A percentile compares a stretch with the other conserved stretches of the same genome.
Conservation (phyloP, 2,113 vertebrate genomes). For the Papio anubis region DNA sequence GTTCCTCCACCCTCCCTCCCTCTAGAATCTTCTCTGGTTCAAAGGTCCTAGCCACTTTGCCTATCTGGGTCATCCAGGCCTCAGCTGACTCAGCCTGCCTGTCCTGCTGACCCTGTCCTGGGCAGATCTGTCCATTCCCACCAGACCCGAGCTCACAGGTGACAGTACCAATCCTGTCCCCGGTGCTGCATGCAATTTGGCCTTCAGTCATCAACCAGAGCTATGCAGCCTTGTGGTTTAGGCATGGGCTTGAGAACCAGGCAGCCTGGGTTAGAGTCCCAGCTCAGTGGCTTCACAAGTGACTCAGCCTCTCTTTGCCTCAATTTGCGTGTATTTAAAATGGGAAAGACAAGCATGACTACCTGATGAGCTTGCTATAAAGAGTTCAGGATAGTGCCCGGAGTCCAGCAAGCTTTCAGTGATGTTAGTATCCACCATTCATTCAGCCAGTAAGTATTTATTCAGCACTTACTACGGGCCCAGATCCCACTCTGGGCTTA, state of each 20-base stretch:
- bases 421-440: too few relatives aligned
- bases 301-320: neutral
- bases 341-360: neutral
- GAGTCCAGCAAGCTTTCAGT: neutral
- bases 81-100: neutral
- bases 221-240: neutral
- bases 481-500: neutral
- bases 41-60: neutral
- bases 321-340: neutral
- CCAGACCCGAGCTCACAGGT: neutral
- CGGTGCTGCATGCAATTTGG: neutral
- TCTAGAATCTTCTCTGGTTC: neutral
- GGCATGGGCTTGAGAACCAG: neutral
- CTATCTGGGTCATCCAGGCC: neutral
- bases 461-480: neutral
- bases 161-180: neutral
- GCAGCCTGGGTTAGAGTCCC: neutral
- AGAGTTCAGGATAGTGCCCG: neutral
- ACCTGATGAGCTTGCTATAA: neutral
- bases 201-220: neutral
- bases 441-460: neutral
- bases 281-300: neutral
- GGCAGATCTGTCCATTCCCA: neutral
- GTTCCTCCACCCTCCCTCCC: neutral
- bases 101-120: neutral